These are phyloP conservation scores for Isichthys henryi DNA, from an alignment of 2,113 vertebrate species.

Conservation along the genomic window DNA sequence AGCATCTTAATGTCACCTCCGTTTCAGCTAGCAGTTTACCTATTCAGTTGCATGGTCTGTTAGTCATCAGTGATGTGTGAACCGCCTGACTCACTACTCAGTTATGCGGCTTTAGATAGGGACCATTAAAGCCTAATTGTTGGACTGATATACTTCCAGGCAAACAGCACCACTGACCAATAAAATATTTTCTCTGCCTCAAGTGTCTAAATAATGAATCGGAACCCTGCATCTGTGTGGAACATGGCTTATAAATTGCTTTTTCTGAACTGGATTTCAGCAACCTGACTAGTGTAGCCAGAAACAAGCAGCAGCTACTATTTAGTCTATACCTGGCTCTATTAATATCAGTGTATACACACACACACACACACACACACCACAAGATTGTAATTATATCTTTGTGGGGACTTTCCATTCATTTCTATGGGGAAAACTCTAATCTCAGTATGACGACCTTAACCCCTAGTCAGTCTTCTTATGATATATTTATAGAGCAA, in stretches of 20 bases:
- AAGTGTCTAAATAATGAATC: background rate
- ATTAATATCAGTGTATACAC: background rate
- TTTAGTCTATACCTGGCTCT: background rate
- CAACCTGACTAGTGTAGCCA: background rate
- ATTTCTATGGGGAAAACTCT: no score
- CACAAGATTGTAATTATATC: no score
- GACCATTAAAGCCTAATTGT: background rate
- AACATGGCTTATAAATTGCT: background rate
- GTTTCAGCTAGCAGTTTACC: background rate
- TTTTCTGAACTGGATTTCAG: background rate
- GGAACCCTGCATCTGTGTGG: background rate
- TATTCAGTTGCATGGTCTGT: background rate
- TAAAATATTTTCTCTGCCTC: background rate
- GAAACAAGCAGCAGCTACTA: background rate
- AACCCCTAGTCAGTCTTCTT: background rate
- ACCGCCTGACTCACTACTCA: background rate
- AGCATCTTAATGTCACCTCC: background rate
- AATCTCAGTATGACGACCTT: no score
- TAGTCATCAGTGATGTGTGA: background rate
- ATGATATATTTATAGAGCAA: background rate
- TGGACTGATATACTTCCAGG: background rate
- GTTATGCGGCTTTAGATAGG: background rate
- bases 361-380: background rate
- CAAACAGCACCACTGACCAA: background rate
- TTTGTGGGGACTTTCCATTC: no score